Evolutionary conservation across 2,888 invertebrate species (phyloP), one percentile per base, ranked within the genome.

Genomic region (Cerastis rubricosa): DNA sequence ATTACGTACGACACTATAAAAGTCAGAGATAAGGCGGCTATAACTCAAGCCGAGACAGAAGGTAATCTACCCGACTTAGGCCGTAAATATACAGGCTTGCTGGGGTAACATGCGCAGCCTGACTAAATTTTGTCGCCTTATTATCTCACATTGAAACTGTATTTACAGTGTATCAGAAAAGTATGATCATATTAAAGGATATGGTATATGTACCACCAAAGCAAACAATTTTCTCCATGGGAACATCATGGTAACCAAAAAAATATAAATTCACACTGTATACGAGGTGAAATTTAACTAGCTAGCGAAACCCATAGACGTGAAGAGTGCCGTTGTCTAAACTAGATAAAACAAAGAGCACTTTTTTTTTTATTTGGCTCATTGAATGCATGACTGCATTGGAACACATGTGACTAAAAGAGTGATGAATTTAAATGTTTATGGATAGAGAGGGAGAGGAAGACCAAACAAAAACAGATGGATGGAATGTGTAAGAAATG

Each of bases 1-100:
- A 83, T 89, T 90, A 85, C 87, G 85, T 81, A 87, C 85, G 81
- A 81, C 80, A 86, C 81, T 81, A 86, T 90, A 90, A 89, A 91
- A 87, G 83, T 88, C 85, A 66, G 68, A 89, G 89, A 89, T 90
- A 90, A 88, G 84, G 73, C 82, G 35, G 69, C 77, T 43, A 83
- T 90, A 90, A 89, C 82, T 90, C 84, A 89, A 86, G 84, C 69
- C 76, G 82, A 79, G 85, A 84, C 89, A 86, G 90, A 80, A 87
- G 81, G 90, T 90, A 90, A 90, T 91, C 85, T 88, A 80, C 79
- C 70, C 73, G 79, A 80, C 76, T 77, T 76, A 57, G 69, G 72
- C 84, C 74, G 83, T 88, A 88, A 89, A 90, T 89, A 87, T 86
- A 81, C 80, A 74, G 64, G 71, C 76, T 65, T 59, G 51, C 71